A percentile compares a stretch with the other conserved stretches of the same genome.
Conservation (phyloP, 2,888 invertebrate genomes). For the Melanchra persicariae region DNA sequence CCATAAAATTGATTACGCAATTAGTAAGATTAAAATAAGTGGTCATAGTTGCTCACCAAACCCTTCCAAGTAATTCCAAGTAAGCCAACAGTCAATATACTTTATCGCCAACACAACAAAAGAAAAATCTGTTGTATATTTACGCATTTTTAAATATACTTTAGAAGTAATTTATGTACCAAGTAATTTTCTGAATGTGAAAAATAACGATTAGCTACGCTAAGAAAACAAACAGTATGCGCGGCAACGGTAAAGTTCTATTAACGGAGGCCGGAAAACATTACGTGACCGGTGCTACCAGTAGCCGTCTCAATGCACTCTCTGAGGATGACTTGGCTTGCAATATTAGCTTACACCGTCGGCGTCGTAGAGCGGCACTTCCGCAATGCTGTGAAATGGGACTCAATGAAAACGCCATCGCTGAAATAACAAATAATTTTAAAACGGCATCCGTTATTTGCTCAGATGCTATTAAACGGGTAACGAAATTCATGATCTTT, state of each 20-base stretch:
- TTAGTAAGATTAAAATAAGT: constrained; percentile 78
- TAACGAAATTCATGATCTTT: constrained; percentile 47
- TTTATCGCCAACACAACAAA: neutral
- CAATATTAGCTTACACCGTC: constrained; percentile 61
- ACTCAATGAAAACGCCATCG: constrained; percentile 45
- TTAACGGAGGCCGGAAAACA: constrained; percentile 81
- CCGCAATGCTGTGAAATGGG: constrained; percentile 56
- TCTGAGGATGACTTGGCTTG: constrained; percentile 62
- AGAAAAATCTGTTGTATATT: neutral
- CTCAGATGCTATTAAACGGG: constrained; percentile 27
- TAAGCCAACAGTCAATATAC: neutral
- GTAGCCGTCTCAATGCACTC: constrained; percentile 69
- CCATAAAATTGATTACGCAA: constrained; percentile 70
- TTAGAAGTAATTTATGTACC: too few species aligned
- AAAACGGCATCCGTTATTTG: constrained; percentile 29
- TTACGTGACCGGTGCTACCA: constrained; percentile 78
- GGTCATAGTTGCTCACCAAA: constrained; percentile 31
- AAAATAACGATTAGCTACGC: constrained; percentile 43
- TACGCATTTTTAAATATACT: neutral
- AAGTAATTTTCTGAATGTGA: constrained; percentile 28
- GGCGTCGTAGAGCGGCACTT: constrained; percentile 45
- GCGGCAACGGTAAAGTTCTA: constrained; percentile 78
- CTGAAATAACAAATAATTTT: constrained; percentile 37
- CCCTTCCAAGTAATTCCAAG: constrained; percentile 12
- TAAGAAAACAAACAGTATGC: constrained; percentile 53